Conservation (phyloP, 2,888 invertebrate genomes). For the Octonoba sinensis region DNA sequence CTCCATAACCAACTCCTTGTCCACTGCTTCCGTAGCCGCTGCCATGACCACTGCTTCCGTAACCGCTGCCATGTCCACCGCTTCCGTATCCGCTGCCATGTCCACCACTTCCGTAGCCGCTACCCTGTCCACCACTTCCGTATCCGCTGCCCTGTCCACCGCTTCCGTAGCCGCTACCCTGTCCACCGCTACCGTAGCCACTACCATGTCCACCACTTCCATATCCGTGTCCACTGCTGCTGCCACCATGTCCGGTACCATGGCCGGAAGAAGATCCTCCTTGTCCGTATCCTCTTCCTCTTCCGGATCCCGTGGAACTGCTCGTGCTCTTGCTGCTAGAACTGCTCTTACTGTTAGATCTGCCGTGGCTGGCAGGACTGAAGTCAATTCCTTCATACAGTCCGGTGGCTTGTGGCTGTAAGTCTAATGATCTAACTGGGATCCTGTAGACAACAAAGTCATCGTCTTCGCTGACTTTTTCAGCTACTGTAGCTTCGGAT, state of each 20-base stretch:
- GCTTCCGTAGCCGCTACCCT: not conserved
- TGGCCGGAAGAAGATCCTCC: constrained; percentile 34
- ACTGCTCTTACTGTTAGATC: constrained; percentile 40
- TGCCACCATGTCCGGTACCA: constrained; percentile 20
- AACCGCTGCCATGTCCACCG: constrained; percentile 10
- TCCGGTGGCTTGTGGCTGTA: constrained; percentile 42
- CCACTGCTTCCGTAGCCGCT: constrained; percentile 14
- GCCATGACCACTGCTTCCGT: constrained; percentile 9
- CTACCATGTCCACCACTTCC: constrained; percentile 13
- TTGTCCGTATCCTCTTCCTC: constrained; percentile 49
- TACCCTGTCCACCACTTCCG: constrained; percentile 9
- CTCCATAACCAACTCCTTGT: not conserved
- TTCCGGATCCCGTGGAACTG: constrained; percentile 38
- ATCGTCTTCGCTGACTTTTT: constrained; percentile 59
- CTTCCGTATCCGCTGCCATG: constrained; percentile 11
- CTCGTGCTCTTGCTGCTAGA: constrained; percentile 46
- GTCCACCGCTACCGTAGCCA: constrained; percentile 2
- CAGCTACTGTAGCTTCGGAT: constrained; percentile 36
- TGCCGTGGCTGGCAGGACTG: constrained; percentile 4
- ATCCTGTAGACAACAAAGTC: constrained; percentile 57
- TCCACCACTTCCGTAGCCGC: constrained; percentile 19
- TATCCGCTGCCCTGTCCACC: constrained; percentile 3
- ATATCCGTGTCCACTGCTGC: constrained; percentile 33
- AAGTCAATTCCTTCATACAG: constrained; percentile 22
- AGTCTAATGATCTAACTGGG: constrained; percentile 40